Evolutionary conservation across 2,113 vertebrate genomes (phyloP), one percentile per base, ranked within the genome.

Genomic region (Coregonus clupeaformis): DNA sequence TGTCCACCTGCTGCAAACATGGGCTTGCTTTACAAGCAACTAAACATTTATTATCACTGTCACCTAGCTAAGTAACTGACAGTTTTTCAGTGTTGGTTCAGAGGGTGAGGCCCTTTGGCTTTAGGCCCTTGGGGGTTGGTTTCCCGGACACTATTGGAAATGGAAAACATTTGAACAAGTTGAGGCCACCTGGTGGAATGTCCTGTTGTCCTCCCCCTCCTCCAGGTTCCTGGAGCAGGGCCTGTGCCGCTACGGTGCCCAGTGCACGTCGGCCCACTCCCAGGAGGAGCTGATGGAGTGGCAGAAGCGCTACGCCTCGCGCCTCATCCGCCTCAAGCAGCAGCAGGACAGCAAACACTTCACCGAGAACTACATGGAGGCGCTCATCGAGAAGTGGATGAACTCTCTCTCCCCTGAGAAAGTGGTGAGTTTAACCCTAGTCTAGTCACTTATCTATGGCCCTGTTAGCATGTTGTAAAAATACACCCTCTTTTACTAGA

Each of bases 361-460:
- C 89, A 95, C 95, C 0, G 97, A 97, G 90, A 98, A 94, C 90
- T 99, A 99, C 89, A 98, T 98, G 94, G 98, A 99, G 92, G 93
- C 94, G 25, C 92, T 99, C 84, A 99, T 99, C 83, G 98, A 99
- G 91, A 99, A 98, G 91, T 99, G 98, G 98, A 98, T 99, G 96
- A 99, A 98, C 88, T 99, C 97, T 0, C 94, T 99, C 69, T 96
- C 94, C 73, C 98, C 97, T 66, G 97, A 99, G 91, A 98, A 95
- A 97, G 98, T 99, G 95, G 97, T 98, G 91, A 81, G 24, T 45
- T n/a, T 73, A 59, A 68, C 16, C 25, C 36, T 24, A 3, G 3
- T 14, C 67, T n/a, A 14, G 63, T 27, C 12, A 1, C 6, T 14
- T 4, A 14, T 5, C 57, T 60, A 22, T 12, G 57, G 57, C 57